Evolutionary conservation across 2,888 invertebrate genomes (phyloP).

Genomic region (Desoria tigrina): DNA sequence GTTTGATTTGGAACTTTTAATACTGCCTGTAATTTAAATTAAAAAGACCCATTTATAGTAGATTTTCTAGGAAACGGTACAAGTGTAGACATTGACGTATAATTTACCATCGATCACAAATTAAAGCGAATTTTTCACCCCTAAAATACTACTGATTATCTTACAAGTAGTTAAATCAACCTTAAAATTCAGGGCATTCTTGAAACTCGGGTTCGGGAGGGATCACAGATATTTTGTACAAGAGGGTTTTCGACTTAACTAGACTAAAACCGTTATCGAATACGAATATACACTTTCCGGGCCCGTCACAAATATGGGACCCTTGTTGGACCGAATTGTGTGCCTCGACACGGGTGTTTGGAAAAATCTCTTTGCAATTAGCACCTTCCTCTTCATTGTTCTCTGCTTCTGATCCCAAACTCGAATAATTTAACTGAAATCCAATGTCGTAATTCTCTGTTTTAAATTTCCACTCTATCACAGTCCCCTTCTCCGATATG

Average conservation of each 20-base stretch:
- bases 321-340: constrained; percentile 24
- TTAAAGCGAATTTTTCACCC: no score
- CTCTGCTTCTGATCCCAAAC: no score
- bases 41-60: no score
- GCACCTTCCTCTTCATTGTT: no score
- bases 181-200: constrained; percentile 5
- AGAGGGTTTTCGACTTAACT: constrained; percentile 29
- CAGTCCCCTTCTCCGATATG: neutral
- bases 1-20: no score
- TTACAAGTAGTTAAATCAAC: no score
- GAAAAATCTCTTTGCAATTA: constrained; percentile 2
- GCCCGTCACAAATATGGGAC: neutral
- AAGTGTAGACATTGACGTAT: no score
- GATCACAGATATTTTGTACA: constrained; percentile 21
- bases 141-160: no score
- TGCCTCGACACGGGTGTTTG: constrained; percentile 18
- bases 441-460: constrained; percentile 13
- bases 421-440: constrained; percentile 1
- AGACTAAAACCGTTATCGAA: constrained; percentile 36
- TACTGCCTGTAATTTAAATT: no score
- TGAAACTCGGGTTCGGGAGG: neutral
- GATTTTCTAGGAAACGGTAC: no score
- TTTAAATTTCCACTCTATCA: constrained; percentile 21
- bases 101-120: no score
- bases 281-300: constrained; percentile 21